Percentiles rank a stretch among this genome's conserved stretches.
These are phyloP conservation scores for Neodontobutis hainanensis DNA, from an alignment of 2,113 vertebrate genomes.

Conservation along the genomic window DNA sequence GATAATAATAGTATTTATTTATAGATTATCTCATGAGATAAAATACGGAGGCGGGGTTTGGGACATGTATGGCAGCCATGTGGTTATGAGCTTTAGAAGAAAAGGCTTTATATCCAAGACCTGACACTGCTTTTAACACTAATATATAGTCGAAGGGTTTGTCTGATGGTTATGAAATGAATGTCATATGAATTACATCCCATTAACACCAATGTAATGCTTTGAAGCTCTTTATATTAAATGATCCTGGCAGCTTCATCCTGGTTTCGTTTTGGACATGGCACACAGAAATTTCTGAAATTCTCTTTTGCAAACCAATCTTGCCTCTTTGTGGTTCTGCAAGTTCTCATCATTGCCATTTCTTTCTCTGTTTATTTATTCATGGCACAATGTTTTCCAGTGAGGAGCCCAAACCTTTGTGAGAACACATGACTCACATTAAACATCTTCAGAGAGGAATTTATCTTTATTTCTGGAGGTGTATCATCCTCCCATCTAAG, in stretches of 20 bases:
- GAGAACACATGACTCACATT: slow-evolving; percentile 18
- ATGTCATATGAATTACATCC: not conserved
- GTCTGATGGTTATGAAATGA: not conserved
- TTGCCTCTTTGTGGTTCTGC: not conserved
- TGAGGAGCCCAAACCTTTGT: slow-evolving; percentile 1
- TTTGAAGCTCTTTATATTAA: not conserved
- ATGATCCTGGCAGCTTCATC: not conserved
- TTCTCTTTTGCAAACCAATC: not conserved
- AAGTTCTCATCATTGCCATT: not conserved
- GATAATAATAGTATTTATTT: too few relatives aligned
- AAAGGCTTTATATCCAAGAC: too few relatives aligned
- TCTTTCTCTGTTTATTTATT: slow-evolving; percentile 8
- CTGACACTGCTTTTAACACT: too few relatives aligned
- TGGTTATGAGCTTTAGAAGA: too few relatives aligned
- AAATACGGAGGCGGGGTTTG: too few relatives aligned
- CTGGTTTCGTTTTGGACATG: not conserved
- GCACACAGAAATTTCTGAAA: not conserved
- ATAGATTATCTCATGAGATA: too few relatives aligned
- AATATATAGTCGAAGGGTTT: too few relatives aligned
- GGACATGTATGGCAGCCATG: too few relatives aligned
- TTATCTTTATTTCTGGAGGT: slow-evolving; percentile 27
- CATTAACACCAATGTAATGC: not conserved
- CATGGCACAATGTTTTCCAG: not conserved
- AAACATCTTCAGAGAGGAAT: slow-evolving; percentile 19
- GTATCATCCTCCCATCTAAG: slow-evolving; percentile 20